phyloP scores from a whole-genome alignment of 2,797 vertebrate genomes.

The Bufotes viridis region DNA sequence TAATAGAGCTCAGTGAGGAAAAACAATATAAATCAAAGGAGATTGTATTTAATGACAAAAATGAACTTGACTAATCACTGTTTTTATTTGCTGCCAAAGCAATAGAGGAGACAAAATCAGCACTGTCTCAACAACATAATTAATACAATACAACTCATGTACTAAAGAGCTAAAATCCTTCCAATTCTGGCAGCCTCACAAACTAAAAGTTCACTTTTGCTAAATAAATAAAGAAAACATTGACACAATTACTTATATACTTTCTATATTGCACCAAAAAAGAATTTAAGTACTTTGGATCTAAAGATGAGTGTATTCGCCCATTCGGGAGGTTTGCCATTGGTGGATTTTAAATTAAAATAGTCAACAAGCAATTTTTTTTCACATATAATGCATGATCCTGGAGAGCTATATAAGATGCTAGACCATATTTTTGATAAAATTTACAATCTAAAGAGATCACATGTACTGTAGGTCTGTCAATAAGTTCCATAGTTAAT shows the following conservation, averaged over 20 bases:
- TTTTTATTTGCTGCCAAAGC: conserved; percentile 61
- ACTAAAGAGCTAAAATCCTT: conserved; percentile 37
- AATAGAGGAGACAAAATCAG: conserved; percentile 56
- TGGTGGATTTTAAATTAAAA: too few species aligned
- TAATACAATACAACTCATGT: conserved; percentile 56
- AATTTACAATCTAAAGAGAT: too few species aligned
- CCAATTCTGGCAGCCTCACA: not conserved
- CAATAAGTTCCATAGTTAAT: too few species aligned
- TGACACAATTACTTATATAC: not conserved
- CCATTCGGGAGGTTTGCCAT: too few species aligned
- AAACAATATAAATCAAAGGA: conserved; percentile 61
- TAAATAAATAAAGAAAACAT: conserved; percentile 32
- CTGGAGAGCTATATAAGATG: too few species aligned
- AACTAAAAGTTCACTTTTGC: conserved; percentile 38
- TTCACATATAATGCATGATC: too few species aligned
- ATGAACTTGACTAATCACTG: conserved; percentile 62
- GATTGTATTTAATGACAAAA: conserved; percentile 63
- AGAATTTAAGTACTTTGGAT: not conserved
- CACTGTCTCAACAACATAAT: conserved; percentile 62
- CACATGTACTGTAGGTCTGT: too few species aligned
- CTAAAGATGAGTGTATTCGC: too few species aligned
- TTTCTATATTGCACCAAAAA: not conserved
- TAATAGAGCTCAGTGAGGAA: conserved; percentile 44
- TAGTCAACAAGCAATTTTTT: too few species aligned
- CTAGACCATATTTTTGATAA: too few species aligned